Conservation (phyloP, 2,797 vertebrate species). For the Gallinago stenura region DNA sequence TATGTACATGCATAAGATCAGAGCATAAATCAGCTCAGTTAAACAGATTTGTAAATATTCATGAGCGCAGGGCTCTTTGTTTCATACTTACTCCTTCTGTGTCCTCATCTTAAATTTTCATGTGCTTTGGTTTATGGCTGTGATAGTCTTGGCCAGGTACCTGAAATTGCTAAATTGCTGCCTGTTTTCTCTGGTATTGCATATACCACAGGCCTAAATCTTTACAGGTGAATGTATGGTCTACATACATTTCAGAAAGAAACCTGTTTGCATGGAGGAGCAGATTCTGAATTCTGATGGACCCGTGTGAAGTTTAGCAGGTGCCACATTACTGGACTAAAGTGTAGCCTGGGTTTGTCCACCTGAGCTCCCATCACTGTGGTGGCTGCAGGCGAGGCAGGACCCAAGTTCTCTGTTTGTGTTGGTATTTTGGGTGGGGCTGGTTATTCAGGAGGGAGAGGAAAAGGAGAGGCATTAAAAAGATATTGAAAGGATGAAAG, state of each 20-base stretch:
- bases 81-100: not conserved
- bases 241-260: not conserved
- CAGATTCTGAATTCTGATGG: not conserved
- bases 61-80: not conserved
- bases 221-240: not conserved
- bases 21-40: conserved; percentile 40
- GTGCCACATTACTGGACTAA: accelerated
- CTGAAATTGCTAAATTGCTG: conserved; percentile 28
- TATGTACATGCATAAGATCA: not conserved
- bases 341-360: not conserved
- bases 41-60: conserved; percentile 57
- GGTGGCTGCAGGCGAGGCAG: not conserved
- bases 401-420: not conserved
- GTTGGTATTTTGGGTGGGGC: not conserved
- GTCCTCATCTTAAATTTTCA: conserved; percentile 6
- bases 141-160: not conserved
- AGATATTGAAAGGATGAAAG: not conserved
- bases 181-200: not conserved
- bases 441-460: not conserved
- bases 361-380: not conserved
- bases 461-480: not conserved
- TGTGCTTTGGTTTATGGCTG: conserved; percentile 38
- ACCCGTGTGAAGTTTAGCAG: not conserved
- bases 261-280: not conserved
- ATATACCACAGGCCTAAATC: not conserved